Evolutionary conservation across 2,113 vertebrate genomes (phyloP), one percentile per base, ranked within the genome.

Genomic region (Microcebus tavaratra): DNA sequence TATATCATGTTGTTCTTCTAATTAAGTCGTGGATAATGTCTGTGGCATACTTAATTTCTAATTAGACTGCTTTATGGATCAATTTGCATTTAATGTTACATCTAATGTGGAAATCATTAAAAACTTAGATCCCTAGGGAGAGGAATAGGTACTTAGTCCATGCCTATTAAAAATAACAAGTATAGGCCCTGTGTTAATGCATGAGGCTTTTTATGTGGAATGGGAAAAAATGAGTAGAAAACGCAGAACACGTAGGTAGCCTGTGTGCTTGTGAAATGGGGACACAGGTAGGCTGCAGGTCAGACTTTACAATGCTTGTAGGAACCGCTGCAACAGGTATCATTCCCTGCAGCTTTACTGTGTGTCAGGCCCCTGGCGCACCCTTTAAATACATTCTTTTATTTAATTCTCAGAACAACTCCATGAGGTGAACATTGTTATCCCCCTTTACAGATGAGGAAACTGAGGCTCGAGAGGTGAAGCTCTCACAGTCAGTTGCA

Each of bases 81-180:
- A 94, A 39, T 97, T 97, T 96, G 88, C 95, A 98, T 97, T 95
- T 92, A 98, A 94, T 94, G 93, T 95, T 95, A 97, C 92, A 84
- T 94, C 80, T 95, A 94, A 97, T 84, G 63, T 90, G 88, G 88
- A 96, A 94, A 87, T 96, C 94, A 96, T 97, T 97, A 94, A 97
- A 96, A 96, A 93, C 94, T 83, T 82, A 92, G 42, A 78, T 96
- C 94, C 36, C 65, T 42, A 42, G 70, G 65, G 88, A 93, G 88
- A 97, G 23, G 80, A 97, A 93, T 88, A 97, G 93, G 76, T 95
- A 88, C 68, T 94, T 92, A 88, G 17, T 94, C 61, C n/a, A 4
- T 86, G 79, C 48, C 39, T 96, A 53, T 97, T 97, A 97, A 93
- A 94, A 96, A 96, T 95, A 91, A 87, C 75, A 95, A 84, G 85